Percentiles rank a stretch among this genome's conserved stretches.
Conservation (phyloP, 2,888 invertebrate genomes). For the Xestia sexstrigata region DNA sequence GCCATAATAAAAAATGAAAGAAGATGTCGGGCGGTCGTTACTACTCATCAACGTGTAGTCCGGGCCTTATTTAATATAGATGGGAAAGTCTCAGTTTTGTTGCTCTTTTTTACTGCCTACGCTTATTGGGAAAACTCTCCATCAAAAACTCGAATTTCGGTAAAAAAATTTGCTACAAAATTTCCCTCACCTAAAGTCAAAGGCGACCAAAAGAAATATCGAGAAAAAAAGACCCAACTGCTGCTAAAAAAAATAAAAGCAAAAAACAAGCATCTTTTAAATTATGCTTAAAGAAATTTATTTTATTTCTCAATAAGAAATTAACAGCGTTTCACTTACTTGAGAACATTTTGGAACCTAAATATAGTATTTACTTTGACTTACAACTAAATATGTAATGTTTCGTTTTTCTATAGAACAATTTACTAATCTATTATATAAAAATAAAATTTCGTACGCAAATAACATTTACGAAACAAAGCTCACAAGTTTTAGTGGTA, state of each 20-base stretch:
- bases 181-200: constrained; percentile 20
- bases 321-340: too few species aligned
- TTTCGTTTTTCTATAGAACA: too few species aligned
- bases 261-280: background rate
- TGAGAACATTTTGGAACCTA: too few species aligned
- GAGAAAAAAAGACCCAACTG: background rate
- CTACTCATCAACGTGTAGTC: background rate
- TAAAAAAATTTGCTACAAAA: constrained; percentile 14
- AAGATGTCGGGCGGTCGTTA: background rate
- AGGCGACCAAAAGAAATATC: background rate
- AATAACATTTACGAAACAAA: too few species aligned
- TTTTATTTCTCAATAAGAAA: too few species aligned
- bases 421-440: too few species aligned
- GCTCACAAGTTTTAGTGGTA: too few species aligned
- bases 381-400: too few species aligned
- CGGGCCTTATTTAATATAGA: background rate
- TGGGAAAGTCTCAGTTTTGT: background rate
- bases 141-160: background rate
- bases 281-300: too few species aligned
- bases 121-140: constrained; percentile 8
- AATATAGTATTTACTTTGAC: too few species aligned
- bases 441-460: too few species aligned
- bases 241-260: background rate
- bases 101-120: background rate
- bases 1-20: background rate